Conservation (phyloP, 2,113 vertebrate species). For the Vireo altiloquus region DNA sequence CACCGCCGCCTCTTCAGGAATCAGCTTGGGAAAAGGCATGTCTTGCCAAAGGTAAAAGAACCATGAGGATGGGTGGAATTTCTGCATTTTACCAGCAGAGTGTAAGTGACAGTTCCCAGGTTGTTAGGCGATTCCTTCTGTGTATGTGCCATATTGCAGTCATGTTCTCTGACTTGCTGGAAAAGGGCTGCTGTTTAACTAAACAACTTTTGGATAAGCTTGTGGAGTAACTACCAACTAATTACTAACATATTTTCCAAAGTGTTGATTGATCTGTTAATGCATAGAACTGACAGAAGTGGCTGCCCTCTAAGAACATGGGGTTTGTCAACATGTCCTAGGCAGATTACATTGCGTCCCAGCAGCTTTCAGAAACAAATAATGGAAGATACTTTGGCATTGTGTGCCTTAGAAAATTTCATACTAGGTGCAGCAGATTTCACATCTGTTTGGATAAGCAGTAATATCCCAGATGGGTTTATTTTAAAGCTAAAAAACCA, state of each 20-base stretch:
- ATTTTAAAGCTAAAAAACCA: background rate
- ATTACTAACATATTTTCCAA: background rate
- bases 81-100: background rate
- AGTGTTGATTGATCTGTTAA: background rate
- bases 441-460: background rate
- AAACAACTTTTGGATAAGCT: background rate
- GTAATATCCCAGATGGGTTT: background rate
- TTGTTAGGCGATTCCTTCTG: fast-evolving
- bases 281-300: background rate
- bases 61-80: background rate
- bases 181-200: background rate
- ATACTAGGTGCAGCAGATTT: background rate
- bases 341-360: background rate
- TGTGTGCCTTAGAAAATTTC: background rate
- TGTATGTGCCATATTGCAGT: background rate
- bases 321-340: background rate
- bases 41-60: conserved; percentile 78
- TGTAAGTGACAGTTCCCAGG: background rate
- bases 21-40: conserved; percentile 86
- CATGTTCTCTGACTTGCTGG: background rate
- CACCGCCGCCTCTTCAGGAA: conserved; percentile 86
- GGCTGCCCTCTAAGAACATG: background rate
- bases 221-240: background rate
- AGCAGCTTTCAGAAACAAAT: background rate
- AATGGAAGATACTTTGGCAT: background rate